Base-by-base conservation (phyloP, 2,797 vertebrate species). In the Salmo trutta region DNA sequence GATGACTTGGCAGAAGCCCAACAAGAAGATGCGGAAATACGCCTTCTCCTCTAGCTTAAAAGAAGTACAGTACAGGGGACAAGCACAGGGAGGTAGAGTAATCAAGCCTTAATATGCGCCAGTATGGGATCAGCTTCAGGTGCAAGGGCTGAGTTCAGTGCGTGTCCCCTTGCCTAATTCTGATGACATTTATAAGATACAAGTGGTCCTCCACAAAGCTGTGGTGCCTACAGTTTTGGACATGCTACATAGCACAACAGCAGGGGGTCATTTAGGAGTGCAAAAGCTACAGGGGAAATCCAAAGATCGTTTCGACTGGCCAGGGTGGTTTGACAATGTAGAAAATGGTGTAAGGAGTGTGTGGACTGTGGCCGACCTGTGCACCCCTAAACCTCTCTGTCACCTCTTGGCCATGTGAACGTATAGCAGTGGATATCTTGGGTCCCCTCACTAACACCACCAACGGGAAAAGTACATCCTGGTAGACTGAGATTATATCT, bases 201-300 rank as follows among this genome's bases (percentile, higher is more conserved):
- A 81, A 68, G 73, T 80, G 53, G 81, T 83, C 4, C 41, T 80
- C 12, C 76, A 74, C 66, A 10, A 33, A 12, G 33, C 17, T 2
- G 41, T 76, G 74, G 74, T 78, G 19, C 54, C 41, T 41, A n/a
- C 52, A 8, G 74, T 74, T 2, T 29, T 83, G 29, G 12, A 24
- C 3, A 5, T 59, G 21, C 27, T 77, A 15, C 74, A 82, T 17
- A 76, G 64, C 76, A 19, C 14, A 1, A 2, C 17, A n/a, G 77
- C 76, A 1, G 79, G 72, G 0, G 75, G 81, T 1, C 75, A 82
- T 31, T 64, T 82, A 27, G 75, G 79, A 4, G 24, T 80, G 2
- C 75, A 79, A 51, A 83, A 85, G 8, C 3, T 76, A 12, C 75
- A 76, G 21, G 73, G 10, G 1, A 83, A 81, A 27, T 79, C 81